phyloP scores from a whole-genome alignment of 2,888 invertebrate genomes.

The Cosmia pyralina region DNA sequence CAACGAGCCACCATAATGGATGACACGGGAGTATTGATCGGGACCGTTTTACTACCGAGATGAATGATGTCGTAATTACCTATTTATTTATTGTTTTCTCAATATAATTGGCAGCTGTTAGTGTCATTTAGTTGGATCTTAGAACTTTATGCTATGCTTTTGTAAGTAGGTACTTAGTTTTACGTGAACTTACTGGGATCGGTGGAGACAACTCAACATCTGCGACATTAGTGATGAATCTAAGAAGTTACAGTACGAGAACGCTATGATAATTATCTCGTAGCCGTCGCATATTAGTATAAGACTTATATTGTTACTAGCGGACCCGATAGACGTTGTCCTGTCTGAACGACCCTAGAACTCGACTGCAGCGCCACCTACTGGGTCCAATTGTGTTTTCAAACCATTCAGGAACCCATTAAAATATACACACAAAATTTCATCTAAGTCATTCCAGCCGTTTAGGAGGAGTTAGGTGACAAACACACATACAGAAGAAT shows the following conservation, averaged over 20 bases:
- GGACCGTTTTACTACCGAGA: slow-evolving; percentile 32
- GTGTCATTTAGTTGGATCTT: slow-evolving; percentile 16
- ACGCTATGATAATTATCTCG: not conserved
- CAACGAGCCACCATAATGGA: slow-evolving; percentile 33
- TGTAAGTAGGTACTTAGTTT: not conserved
- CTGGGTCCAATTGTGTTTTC: too few relatives aligned
- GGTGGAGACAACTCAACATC: not conserved
- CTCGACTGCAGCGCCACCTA: too few relatives aligned
- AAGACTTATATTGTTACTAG: too few relatives aligned
- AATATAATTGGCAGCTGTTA: slow-evolving; percentile 39
- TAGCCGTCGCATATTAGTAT: not conserved
- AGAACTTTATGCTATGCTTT: not conserved
- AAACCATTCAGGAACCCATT: too few relatives aligned
- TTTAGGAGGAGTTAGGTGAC: too few relatives aligned
- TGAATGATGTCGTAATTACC: slow-evolving; percentile 44
- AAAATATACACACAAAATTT: too few relatives aligned
- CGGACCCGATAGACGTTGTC: too few relatives aligned
- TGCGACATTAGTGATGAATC: not conserved
- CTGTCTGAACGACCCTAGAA: too few relatives aligned
- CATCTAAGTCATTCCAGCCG: too few relatives aligned
- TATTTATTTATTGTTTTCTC: slow-evolving; percentile 54
- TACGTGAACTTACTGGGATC: not conserved
- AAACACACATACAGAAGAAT: too few relatives aligned
- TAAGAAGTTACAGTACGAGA: not conserved
- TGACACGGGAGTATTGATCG: slow-evolving; percentile 49